A percentile compares a stretch with the other conserved stretches of the same genome.
These are phyloP conservation scores for Limnephilus lunatus DNA, from an alignment of 2,888 invertebrate species.

Conservation along the genomic window DNA sequence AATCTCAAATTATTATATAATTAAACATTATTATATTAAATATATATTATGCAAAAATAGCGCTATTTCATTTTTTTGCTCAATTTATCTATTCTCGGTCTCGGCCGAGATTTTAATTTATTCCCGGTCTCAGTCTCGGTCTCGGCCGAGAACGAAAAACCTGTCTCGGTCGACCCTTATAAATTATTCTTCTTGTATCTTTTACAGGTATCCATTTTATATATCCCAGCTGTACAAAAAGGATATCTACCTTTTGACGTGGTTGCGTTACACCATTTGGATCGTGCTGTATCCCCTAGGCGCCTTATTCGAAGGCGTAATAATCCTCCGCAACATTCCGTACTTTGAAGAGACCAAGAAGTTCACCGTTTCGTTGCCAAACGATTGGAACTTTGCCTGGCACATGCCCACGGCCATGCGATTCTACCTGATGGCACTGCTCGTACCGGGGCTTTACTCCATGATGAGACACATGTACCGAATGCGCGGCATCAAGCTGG, in stretches of 20 bases:
- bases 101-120: too few species aligned
- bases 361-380: slow-evolving; percentile 88
- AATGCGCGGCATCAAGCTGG: slow-evolving; percentile 83
- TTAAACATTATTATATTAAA: too few species aligned
- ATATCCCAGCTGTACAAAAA: slow-evolving; percentile 87
- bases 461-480: slow-evolving; percentile 92
- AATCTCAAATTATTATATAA: too few species aligned
- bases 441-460: slow-evolving; percentile 86
- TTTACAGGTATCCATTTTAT: slow-evolving; percentile 93
- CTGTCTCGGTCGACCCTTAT: too few species aligned
- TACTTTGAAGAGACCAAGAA: slow-evolving; percentile 91
- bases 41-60: too few species aligned
- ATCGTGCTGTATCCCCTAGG: slow-evolving; percentile 95
- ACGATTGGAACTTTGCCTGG: slow-evolving; percentile 90
- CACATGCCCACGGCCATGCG: slow-evolving; percentile 89
- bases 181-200: slow-evolving; percentile 42
- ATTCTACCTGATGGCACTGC: slow-evolving; percentile 85
- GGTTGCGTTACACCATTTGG: slow-evolving; percentile 96
- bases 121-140: too few species aligned
- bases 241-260: slow-evolving; percentile 87
- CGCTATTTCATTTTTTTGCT: too few species aligned
- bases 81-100: too few species aligned
- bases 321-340: slow-evolving; percentile 89
- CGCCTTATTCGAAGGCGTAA: slow-evolving; percentile 90
- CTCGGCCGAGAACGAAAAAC: too few species aligned